Conservation (phyloP, 2,888 invertebrate species). For the Aspidapion aeneum region DNA sequence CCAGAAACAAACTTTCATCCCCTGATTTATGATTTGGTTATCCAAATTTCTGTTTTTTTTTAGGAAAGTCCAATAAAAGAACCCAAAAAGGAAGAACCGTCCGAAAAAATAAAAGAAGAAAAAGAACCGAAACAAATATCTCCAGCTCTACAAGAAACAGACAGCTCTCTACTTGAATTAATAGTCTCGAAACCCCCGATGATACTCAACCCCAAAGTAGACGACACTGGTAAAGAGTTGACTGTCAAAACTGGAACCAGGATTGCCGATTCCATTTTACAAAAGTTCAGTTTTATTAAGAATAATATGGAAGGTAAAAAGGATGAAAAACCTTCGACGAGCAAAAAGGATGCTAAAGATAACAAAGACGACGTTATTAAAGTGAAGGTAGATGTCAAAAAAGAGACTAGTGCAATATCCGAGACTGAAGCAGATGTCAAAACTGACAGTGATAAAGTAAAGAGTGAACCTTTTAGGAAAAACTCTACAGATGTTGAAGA, state of each 20-base stretch:
- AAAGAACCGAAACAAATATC: constrained; percentile 34
- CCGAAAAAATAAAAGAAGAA: constrained; percentile 4
- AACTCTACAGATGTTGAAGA: background rate
- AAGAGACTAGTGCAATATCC: background rate
- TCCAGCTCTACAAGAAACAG: constrained; percentile 46
- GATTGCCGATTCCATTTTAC: constrained; percentile 46
- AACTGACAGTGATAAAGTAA: constrained; percentile 23
- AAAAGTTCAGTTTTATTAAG: constrained; percentile 44
- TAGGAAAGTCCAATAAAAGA: constrained; percentile 1
- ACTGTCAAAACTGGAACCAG: constrained; percentile 45
- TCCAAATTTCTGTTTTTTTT: no score
- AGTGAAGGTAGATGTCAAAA: background rate
- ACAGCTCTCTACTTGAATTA: constrained; percentile 42
- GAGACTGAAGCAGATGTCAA: constrained; percentile 34
- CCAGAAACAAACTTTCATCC: no score
- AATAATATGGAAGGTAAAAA: constrained; percentile 34
- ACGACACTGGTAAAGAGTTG: constrained; percentile 43
- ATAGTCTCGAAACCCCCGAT: constrained; percentile 40
- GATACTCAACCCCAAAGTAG: constrained; percentile 33
- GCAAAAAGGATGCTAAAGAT: background rate
- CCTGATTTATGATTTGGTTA: no score
- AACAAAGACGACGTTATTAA: background rate
- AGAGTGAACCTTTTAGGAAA: no score
- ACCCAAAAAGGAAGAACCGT: background rate
- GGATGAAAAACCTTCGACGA: constrained; percentile 18